phyloP scores from a whole-genome alignment of 2,888 invertebrate genomes.

The Mythimna impura region DNA sequence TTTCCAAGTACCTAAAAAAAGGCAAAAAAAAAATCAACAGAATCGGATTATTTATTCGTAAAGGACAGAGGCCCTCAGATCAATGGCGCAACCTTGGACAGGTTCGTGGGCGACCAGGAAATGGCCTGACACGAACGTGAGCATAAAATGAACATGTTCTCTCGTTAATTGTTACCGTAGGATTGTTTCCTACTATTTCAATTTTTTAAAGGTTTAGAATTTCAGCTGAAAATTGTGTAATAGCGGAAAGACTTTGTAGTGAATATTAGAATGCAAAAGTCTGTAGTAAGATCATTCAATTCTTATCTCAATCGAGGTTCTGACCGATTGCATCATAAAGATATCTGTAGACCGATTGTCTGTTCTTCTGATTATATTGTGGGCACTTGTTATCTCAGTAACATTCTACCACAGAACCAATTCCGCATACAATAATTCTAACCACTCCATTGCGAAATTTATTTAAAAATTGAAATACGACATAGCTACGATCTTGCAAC shows the following conservation, averaged over 20 bases:
- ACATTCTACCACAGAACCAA: neutral
- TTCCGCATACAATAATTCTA: conserved; percentile 1
- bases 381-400: neutral
- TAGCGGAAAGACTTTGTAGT: neutral
- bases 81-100: conserved; percentile 80
- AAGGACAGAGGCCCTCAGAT: conserved; percentile 73
- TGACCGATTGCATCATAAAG: conserved; percentile 1
- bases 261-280: conserved; percentile 6
- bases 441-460: neutral
- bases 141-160: conserved; percentile 46
- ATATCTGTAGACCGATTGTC: conserved; percentile 11
- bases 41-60: conserved; percentile 4
- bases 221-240: conserved; percentile 1
- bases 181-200: conserved; percentile 30
- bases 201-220: conserved; percentile 17
- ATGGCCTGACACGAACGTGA: conserved; percentile 57
- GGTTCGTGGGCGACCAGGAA: conserved; percentile 77
- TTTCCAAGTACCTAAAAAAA: neutral
- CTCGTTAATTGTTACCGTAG: conserved; percentile 32
- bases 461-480: conserved; percentile 1
- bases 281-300: neutral
- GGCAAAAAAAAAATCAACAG: neutral
- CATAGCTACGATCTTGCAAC: conserved; percentile 1
- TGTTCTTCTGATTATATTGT: neutral
- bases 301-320: neutral